These are phyloP conservation scores for Hybognathus amarus DNA, from an alignment of 2,797 vertebrate species.

Conservation along the genomic window DNA sequence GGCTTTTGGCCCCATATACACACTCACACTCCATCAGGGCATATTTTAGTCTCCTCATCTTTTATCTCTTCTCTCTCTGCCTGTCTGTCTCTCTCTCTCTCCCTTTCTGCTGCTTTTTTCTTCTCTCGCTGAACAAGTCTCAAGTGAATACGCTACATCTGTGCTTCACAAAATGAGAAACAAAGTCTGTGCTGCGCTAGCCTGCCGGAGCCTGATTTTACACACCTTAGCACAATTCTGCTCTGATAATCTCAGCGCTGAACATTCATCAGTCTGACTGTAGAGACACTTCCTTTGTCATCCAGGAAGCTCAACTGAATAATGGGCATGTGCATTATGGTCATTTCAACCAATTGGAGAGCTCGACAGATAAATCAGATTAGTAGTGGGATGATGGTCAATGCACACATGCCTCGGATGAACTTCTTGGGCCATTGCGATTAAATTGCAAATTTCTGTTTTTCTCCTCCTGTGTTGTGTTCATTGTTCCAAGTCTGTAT, in stretches of 20 bases:
- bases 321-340: neutral
- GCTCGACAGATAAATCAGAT: neutral
- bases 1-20: conserved; percentile 9
- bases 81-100: neutral
- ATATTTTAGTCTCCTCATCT: conserved; percentile 39
- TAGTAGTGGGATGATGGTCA: neutral
- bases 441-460: neutral
- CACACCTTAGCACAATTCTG: conserved; percentile 42
- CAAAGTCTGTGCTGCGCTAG: conserved; percentile 24
- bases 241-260: conserved; percentile 42
- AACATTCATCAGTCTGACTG: conserved; percentile 46
- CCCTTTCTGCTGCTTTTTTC: conserved; percentile 8
- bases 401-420: neutral
- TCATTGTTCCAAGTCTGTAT: neutral
- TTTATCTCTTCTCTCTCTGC: conserved; percentile 30
- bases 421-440: neutral
- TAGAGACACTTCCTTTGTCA: conserved; percentile 11
- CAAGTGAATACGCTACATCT: conserved; percentile 51
- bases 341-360: conserved; percentile 1
- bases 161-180: conserved; percentile 48
- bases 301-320: conserved; percentile 5
- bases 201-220: conserved; percentile 28
- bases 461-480: neutral
- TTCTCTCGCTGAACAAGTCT: conserved; percentile 33
- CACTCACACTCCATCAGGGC: conserved; percentile 34